Conservation (phyloP, 2,888 invertebrate genomes). For the Drosophila cyrtoloma region DNA sequence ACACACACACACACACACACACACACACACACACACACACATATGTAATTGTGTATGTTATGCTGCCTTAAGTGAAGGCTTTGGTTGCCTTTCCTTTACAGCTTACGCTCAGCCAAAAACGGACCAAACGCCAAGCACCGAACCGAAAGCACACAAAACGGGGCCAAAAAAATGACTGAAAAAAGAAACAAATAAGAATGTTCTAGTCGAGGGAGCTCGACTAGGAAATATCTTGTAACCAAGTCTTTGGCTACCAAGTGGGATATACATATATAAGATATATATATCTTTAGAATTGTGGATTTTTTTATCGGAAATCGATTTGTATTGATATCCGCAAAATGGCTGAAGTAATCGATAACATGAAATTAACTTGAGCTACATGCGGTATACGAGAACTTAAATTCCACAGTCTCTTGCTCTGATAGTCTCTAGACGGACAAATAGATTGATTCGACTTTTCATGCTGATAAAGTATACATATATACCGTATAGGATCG, state of each 20-base stretch:
- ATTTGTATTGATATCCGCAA: not conserved
- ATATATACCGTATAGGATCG: not conserved
- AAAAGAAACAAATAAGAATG: not conserved
- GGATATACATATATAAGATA: not conserved
- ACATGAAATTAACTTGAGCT: not conserved
- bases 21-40: not conserved
- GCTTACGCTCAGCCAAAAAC: slow-evolving; percentile 29
- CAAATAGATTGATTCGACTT: not conserved
- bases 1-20: slow-evolving; percentile 2
- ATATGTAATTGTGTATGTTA: slow-evolving; percentile 14
- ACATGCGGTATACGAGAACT: not conserved
- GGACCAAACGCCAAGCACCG: slow-evolving; percentile 14
- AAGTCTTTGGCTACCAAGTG: not conserved
- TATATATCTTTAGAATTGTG: not conserved
- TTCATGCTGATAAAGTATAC: not conserved
- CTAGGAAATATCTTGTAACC: not conserved
- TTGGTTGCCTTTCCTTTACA: slow-evolving; percentile 33
- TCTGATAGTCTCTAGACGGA: not conserved
- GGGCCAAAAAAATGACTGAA: not conserved
- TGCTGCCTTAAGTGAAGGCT: slow-evolving; percentile 33
- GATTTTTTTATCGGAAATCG: not conserved
- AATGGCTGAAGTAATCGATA: not conserved
- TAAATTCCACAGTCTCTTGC: not conserved
- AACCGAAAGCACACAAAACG: slow-evolving; percentile 20
- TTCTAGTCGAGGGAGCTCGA: not conserved